These are phyloP conservation scores for Noctua janthe DNA, from an alignment of 2,888 invertebrate species.

Conservation along the genomic window DNA sequence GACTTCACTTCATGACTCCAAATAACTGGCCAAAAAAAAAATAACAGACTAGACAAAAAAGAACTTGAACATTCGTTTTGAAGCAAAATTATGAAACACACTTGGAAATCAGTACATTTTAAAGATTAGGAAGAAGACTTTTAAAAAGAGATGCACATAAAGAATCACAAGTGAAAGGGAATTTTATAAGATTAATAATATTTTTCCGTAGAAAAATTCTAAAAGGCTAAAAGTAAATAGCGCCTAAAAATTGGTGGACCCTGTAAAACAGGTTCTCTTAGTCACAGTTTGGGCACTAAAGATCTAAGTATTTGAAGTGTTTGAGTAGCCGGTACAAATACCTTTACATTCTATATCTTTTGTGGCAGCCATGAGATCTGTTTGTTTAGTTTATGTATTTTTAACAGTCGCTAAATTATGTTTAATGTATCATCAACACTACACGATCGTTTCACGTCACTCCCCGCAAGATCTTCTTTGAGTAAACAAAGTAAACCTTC, in stretches of 20 bases:
- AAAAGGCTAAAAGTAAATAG: background rate
- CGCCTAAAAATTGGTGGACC: background rate
- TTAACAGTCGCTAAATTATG: constrained; percentile 50
- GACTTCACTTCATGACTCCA: background rate
- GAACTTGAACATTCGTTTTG: background rate
- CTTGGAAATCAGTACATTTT: background rate
- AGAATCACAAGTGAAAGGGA: background rate
- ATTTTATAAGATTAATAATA: background rate
- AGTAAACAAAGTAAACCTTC: constrained; percentile 30
- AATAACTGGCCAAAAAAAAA: background rate
- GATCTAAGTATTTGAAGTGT: background rate
- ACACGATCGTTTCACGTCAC: constrained; percentile 16
- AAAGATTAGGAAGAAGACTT: background rate
- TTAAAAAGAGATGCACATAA: background rate
- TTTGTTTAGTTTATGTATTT: constrained; percentile 33
- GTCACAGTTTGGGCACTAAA: background rate
- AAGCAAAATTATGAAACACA: background rate
- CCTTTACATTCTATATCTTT: constrained; percentile 5
- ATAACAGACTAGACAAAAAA: background rate
- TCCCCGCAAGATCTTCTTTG: constrained; percentile 12
- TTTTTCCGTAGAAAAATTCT: background rate
- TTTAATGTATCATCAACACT: constrained; percentile 23
- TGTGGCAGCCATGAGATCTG: constrained; percentile 30
- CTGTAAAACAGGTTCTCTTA: background rate
- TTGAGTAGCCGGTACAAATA: background rate